A percentile compares a stretch with the other conserved stretches of the same genome.
These are phyloP conservation scores for Anableps anableps DNA, from an alignment of 2,797 vertebrate species.

Conservation along the genomic window DNA sequence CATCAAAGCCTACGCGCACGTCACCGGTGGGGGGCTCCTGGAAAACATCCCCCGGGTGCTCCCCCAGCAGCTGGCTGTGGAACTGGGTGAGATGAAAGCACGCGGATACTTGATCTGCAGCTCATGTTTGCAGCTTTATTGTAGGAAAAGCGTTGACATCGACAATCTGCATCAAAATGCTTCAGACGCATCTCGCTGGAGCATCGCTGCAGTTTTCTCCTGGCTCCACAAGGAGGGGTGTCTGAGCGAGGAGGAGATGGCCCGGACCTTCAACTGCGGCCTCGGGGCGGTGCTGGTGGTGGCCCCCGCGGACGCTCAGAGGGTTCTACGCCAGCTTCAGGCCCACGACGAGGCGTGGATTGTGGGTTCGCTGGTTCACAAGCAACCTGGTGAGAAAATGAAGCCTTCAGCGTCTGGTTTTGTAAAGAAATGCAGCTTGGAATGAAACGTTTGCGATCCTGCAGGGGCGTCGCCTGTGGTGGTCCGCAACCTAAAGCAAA, in stretches of 20 bases:
- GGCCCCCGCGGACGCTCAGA: conserved; percentile 77
- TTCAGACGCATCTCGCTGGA: conserved; percentile 91
- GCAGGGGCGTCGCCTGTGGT: conserved; percentile 73
- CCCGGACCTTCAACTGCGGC: conserved; percentile 94
- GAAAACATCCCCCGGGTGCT: conserved; percentile 96
- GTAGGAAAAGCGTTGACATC: too few species aligned
- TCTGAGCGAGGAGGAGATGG: conserved; percentile 92
- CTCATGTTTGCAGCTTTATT: too few species aligned
- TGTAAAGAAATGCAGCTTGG: neutral
- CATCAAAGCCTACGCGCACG: conserved; percentile 92
- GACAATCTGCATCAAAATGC: neutral
- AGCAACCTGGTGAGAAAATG: conserved; percentile 79
- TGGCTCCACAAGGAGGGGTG: conserved; percentile 90
- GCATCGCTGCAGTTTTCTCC: conserved; percentile 88
- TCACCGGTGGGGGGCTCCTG: conserved; percentile 94
- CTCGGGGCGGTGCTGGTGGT: conserved; percentile 90
- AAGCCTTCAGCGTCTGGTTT: neutral
- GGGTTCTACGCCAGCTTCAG: conserved; percentile 83
- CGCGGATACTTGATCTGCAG: neutral
- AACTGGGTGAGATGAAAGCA: conserved; percentile 74
- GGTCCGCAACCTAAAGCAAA: conserved; percentile 76
- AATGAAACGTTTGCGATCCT: too few species aligned
- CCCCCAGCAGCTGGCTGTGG: conserved; percentile 83
- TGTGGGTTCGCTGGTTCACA: conserved; percentile 84
- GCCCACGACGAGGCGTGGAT: conserved; percentile 86